Conservation (phyloP, 2,113 vertebrate species). For the Oryctolagus cuniculus region mOryCun1.1 NC_091441.1:59198001-59198500, state of each 20-base stretch:
- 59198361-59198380: not conserved
- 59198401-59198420: not conserved
- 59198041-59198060: slow-evolving; percentile 13
- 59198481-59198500: no score
- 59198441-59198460: no score
- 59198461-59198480: no score
- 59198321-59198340: not conserved
- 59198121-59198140: slow-evolving; percentile 6
- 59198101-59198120: not conserved
- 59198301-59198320: not conserved
- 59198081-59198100: slow-evolving; percentile 22
- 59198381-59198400: not conserved
- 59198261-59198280: slow-evolving; percentile 11
- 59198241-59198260: slow-evolving; percentile 8
- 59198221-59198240: slow-evolving; percentile 29
- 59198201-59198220: slow-evolving; percentile 39
- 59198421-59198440: not conserved
- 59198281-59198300: not conserved
- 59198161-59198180: slow-evolving; percentile 57
- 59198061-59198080: slow-evolving; percentile 48
- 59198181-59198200: slow-evolving; percentile 41
- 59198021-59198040: slow-evolving; percentile 4
- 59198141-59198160: not conserved
- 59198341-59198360: slow-evolving; percentile 12
- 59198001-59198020: slow-evolving; percentile 48